Evolutionary conservation across 2,888 invertebrate species (phyloP), one percentile per base, ranked within the genome.

Genomic region (Cryptocheilus praepositus): DNA sequence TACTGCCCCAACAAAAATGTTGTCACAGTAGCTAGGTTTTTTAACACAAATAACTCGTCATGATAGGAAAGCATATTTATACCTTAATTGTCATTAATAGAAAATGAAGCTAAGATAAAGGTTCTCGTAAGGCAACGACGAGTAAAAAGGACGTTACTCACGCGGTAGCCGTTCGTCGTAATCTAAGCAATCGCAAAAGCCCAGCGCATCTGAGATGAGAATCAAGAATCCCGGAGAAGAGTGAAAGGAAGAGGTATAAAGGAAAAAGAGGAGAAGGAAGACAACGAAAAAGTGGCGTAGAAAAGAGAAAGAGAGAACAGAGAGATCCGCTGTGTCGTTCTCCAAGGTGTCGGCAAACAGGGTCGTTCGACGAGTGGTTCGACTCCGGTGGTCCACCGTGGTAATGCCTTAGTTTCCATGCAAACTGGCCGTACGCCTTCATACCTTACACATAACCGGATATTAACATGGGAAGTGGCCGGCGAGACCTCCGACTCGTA

Each of bases 381-480:
- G 83, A 85, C 86, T 85, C 85, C 82, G 86, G 86, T 86, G 86
- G 86, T 86, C 86, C 84, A 65, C 61, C 65, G 71, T 76, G 79
- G 81, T 86, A 86, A 86, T 86, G 85, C 86, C 86, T 84, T 84
- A 86, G 86, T 86, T 86, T 85, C 86, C 85, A 86, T 86, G 85
- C 86, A 86, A 86, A 86, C 86, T 83, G 85, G 80, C 83, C 82
- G 82, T 83, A 85, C 84, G 86, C 86, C 86, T 85, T 85, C 86
- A 85, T 86, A 86, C 84, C 85, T 86, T 86, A 86, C 85, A 81
- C 85, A 86, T 86, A 86, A 86, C 85, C 86, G 85, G 85, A 83
- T 85, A 86, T 86, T 86, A 86, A 85, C 85, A 86, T 86, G 86
- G 85, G 85, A 86, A 86, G 79, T 85, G 84, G 83, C 85, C 83